These are phyloP conservation scores for Drosophila teissieri DNA, from an alignment of 1,140 invertebrate genomes.

Conservation along the genomic window DNA sequence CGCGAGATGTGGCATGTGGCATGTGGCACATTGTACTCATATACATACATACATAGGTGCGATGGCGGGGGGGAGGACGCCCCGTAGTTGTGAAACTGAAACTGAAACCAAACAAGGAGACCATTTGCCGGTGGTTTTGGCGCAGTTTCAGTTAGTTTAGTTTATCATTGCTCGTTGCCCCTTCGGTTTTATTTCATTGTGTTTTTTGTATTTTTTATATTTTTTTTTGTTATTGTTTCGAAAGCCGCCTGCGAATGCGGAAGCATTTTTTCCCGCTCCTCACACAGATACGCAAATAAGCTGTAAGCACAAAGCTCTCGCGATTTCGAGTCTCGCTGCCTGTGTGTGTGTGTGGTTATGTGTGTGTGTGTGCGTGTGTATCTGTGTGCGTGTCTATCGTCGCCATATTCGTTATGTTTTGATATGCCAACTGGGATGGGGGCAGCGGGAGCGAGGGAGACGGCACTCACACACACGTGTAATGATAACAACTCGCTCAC, in stretches of 20 bases:
- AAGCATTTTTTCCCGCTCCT: constrained; percentile 66
- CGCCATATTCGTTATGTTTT: constrained; percentile 74
- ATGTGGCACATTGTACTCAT: constrained; percentile 5
- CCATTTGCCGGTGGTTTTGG: constrained; percentile 23
- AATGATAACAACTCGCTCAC: constrained; percentile 80
- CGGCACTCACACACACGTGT: constrained; percentile 41
- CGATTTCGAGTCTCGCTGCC: not conserved
- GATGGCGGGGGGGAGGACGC: not conserved
- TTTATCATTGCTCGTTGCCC: constrained; percentile 47
- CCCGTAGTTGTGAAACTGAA: constrained; percentile 19
- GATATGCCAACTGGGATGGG: constrained; percentile 46
- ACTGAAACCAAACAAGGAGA: constrained; percentile 17
- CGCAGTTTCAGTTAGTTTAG: constrained; percentile 52
- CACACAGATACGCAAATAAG: constrained; percentile 67
- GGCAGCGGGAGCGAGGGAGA: constrained; percentile 5
- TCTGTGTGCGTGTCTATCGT: constrained; percentile 52
- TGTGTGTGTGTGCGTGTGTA: constrained; percentile 1
- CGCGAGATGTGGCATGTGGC: constrained; percentile 21
- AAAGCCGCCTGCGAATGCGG: constrained; percentile 65
- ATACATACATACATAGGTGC: too few species aligned
- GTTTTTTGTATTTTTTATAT: not conserved
- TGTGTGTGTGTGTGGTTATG: not conserved
- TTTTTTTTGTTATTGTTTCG: constrained; percentile 59
- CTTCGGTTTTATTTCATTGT: constrained; percentile 30
- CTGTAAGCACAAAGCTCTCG: constrained; percentile 44